These are phyloP conservation scores for Caenorhabditis macrosperma DNA, from an alignment of 2,888 invertebrate species.

Conservation along the genomic window DNA sequence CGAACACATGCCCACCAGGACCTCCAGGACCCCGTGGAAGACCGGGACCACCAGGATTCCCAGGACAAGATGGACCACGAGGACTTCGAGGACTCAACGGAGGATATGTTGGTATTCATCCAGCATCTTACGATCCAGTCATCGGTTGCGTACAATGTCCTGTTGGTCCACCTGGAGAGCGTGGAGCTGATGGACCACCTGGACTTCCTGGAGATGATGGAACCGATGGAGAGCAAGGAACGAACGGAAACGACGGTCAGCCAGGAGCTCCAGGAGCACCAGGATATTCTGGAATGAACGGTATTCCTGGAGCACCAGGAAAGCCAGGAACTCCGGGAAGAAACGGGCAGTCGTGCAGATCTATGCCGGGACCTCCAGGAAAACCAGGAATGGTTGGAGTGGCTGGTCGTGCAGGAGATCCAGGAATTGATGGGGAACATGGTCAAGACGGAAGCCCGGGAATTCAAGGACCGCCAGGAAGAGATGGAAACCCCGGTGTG, in stretches of 20 bases:
- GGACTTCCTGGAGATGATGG: conserved; percentile 60
- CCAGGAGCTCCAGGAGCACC: conserved; percentile 54
- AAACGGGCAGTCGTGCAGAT: conserved; percentile 44
- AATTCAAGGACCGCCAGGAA: conserved; percentile 58
- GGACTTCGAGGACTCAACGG: conserved; percentile 56
- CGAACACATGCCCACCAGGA: conserved; percentile 54
- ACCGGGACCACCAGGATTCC: conserved; percentile 61
- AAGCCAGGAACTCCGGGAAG: conserved; percentile 50
- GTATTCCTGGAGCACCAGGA: conserved; percentile 52
- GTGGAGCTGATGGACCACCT: conserved; percentile 53
- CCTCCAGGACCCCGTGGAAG: conserved; percentile 58
- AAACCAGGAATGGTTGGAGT: conserved; percentile 39
- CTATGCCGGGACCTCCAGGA: conserved; percentile 58
- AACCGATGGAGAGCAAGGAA: conserved; percentile 51
- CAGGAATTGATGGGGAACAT: conserved; percentile 59
- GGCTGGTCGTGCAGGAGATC: conserved; percentile 52
- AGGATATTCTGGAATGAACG: conserved; percentile 53
- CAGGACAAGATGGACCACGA: conserved; percentile 60
- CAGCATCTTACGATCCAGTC: conserved; percentile 31
- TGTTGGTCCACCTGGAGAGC: conserved; percentile 55
- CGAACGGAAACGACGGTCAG: conserved; percentile 51
- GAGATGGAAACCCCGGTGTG: conserved; percentile 50
- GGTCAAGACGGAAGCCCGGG: conserved; percentile 62
- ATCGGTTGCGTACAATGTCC: conserved; percentile 58
- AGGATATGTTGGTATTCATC: conserved; percentile 34